Percentiles rank a stretch among this genome's conserved stretches.
Conservation (phyloP, 2,113 vertebrate species). For the Cairina moschata region DNA sequence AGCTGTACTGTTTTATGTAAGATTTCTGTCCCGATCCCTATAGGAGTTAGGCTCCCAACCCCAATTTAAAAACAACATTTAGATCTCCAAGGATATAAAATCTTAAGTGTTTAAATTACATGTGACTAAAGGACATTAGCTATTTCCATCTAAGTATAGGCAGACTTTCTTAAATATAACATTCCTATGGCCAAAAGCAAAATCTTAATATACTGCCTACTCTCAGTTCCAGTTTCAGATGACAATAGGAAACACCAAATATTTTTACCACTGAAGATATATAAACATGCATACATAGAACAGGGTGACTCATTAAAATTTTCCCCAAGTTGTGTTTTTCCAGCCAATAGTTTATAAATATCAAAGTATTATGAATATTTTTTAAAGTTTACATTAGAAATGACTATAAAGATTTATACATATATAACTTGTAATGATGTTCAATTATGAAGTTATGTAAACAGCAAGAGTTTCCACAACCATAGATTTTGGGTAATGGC, state of each 20-base stretch:
- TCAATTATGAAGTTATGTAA: background rate
- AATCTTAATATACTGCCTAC: background rate
- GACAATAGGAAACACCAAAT: background rate
- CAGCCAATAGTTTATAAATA: background rate
- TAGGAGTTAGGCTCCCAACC: background rate
- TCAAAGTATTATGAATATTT: background rate
- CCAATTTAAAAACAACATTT: background rate
- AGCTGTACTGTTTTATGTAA: background rate
- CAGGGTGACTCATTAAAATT: background rate
- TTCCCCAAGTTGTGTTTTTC: background rate
- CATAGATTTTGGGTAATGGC: background rate
- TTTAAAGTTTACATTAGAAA: background rate
- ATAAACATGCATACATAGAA: accelerated
- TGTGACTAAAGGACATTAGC: background rate
- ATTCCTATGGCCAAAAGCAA: background rate
- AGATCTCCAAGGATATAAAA: background rate
- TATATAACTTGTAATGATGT: background rate
- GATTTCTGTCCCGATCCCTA: background rate
- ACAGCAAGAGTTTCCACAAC: background rate
- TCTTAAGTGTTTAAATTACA: background rate
- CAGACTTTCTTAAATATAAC: background rate
- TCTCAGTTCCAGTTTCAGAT: background rate
- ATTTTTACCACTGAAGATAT: background rate
- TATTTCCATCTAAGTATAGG: background rate
- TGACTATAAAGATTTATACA: background rate